phyloP scores from a whole-genome alignment of 2,797 vertebrate species.

The Hippoglossus hippoglossus region DNA sequence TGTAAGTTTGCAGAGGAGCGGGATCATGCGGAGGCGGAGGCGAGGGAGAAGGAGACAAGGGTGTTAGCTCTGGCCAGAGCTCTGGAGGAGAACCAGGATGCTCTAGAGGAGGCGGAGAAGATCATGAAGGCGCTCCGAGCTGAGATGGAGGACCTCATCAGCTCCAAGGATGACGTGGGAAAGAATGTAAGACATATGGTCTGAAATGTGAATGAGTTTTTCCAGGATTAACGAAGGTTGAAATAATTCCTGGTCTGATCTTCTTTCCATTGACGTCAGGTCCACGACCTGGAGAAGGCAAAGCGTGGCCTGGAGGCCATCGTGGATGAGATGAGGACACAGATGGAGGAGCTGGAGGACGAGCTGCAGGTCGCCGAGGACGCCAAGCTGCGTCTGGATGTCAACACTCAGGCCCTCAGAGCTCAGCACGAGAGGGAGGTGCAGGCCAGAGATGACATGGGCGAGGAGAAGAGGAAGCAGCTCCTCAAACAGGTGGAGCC shows the following conservation, averaged over 20 bases:
- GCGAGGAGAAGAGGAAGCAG: slow-evolving; percentile 94
- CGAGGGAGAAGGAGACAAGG: slow-evolving; percentile 94
- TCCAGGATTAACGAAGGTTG: fast-evolving
- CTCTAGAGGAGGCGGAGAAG: slow-evolving; percentile 93
- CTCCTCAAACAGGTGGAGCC: slow-evolving; percentile 90
- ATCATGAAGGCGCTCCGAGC: slow-evolving; percentile 87
- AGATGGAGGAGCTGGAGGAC: slow-evolving; percentile 96
- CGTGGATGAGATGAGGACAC: slow-evolving; percentile 95
- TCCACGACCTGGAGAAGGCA: slow-evolving; percentile 95
- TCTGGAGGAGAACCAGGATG: slow-evolving; percentile 90
- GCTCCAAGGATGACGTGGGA: slow-evolving; percentile 97
- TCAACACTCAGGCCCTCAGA: slow-evolving; percentile 94
- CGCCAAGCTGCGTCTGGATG: slow-evolving; percentile 94
- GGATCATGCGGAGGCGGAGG: slow-evolving; percentile 94
- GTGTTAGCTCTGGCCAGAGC: slow-evolving; percentile 89
- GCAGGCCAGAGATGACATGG: slow-evolving; percentile 91
- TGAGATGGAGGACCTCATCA: slow-evolving; percentile 98
- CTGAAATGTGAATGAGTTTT: fast-evolving
- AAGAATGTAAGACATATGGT: slow-evolving; percentile 86
- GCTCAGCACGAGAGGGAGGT: slow-evolving; percentile 94
- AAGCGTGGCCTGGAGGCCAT: slow-evolving; percentile 93
- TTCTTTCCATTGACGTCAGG: slow-evolving; percentile 74
- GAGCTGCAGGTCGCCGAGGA: slow-evolving; percentile 97
- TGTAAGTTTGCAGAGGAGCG: slow-evolving; percentile 93
- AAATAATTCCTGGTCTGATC: neutral